phyloP scores from a whole-genome alignment of 1,140 invertebrate species.

The Helicoverpa zea region DNA sequence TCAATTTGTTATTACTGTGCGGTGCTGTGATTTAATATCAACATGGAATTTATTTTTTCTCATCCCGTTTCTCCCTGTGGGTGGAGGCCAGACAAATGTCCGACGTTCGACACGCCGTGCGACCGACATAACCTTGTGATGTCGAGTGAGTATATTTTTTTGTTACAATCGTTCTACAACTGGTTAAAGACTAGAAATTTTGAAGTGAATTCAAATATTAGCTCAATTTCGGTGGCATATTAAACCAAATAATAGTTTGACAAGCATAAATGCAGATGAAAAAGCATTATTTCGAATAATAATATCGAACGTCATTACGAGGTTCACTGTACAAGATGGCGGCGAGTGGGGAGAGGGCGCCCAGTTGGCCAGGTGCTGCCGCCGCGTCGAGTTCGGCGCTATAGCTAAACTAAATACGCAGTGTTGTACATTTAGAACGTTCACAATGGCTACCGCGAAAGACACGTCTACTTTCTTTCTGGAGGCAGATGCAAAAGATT shows the following conservation, averaged over 20 bases:
- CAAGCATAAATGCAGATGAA: constrained; percentile 44
- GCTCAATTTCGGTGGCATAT: constrained; percentile 14
- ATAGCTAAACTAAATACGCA: constrained; percentile 86
- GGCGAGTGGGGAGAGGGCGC: constrained; percentile 85
- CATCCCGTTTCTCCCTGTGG: constrained; percentile 75
- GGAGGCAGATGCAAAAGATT: constrained; percentile 94
- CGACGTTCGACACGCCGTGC: constrained; percentile 76
- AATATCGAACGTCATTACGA: constrained; percentile 85
- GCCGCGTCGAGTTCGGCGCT: constrained; percentile 86
- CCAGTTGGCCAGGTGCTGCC: constrained; percentile 87
- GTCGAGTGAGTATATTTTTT: constrained; percentile 82
- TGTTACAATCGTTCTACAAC: constrained; percentile 59
- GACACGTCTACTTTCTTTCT: constrained; percentile 96
- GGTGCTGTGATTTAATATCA: constrained; percentile 67
- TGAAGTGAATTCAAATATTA: constrained; percentile 30
- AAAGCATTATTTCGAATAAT: constrained; percentile 72
- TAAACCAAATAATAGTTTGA: constrained; percentile 25
- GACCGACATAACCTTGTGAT: constrained; percentile 84
- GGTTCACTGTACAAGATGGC: constrained; percentile 83
- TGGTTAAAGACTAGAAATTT: constrained; percentile 30
- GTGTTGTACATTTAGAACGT: constrained; percentile 88
- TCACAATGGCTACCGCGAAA: constrained; percentile 94
- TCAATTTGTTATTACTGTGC: constrained; percentile 63
- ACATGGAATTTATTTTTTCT: constrained; percentile 77
- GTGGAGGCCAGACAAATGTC: constrained; percentile 80